A percentile compares a stretch with the other conserved stretches of the same genome.
These are phyloP conservation scores for Notodromas monacha DNA, from an alignment of 2,888 invertebrate species.

Conservation along the genomic window DNA sequence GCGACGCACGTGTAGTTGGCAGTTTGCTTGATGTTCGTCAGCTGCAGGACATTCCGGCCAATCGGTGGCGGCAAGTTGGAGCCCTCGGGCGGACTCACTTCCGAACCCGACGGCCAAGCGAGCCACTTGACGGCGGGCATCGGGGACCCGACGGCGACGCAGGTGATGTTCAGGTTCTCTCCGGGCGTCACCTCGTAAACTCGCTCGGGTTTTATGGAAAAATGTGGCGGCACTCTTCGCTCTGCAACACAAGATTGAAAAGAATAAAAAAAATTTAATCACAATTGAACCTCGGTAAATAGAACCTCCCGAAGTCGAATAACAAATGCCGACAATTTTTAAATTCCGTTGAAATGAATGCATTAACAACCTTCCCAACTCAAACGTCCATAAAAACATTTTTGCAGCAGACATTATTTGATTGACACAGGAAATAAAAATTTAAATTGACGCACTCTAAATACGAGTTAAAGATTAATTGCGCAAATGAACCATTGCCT, in stretches of 20 bases:
- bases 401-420: too few species aligned
- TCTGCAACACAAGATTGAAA: conserved; percentile 25
- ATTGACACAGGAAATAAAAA: too few species aligned
- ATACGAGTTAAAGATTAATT: too few species aligned
- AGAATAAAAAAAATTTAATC: conserved; percentile 6
- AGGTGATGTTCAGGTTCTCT: conserved; percentile 61
- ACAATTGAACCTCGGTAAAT: too few species aligned
- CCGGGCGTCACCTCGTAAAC: conserved; percentile 67
- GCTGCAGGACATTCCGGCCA: conserved; percentile 43
- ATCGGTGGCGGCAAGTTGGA: conserved; percentile 22
- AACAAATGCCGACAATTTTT: conserved; percentile 1
- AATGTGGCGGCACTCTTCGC: conserved; percentile 72
- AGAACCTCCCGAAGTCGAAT: too few species aligned
- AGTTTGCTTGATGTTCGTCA: conserved; percentile 58
- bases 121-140: conserved; percentile 70
- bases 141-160: conserved; percentile 86
- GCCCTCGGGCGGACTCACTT: too few species aligned
- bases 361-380: too few species aligned
- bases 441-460: too few species aligned
- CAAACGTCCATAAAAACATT: too few species aligned
- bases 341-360: too few species aligned
- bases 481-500: too few species aligned
- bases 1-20: conserved; percentile 93
- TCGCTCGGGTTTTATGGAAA: conserved; percentile 60
- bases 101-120: too few species aligned